phyloP scores from a whole-genome alignment of 1,140 invertebrate genomes.

The Drosophila yakuba region DNA sequence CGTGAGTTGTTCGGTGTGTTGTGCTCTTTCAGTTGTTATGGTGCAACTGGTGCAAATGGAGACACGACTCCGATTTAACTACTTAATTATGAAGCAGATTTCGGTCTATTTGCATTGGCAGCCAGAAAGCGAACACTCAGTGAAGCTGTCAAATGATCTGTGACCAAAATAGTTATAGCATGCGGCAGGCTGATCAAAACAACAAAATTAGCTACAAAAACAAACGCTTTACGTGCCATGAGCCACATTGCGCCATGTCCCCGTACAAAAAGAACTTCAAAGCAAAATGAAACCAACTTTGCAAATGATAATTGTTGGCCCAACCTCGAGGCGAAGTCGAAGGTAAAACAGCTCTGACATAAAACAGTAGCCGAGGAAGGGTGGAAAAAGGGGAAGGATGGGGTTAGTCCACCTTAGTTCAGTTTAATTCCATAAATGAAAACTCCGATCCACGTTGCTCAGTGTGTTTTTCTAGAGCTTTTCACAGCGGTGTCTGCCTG shows the following conservation, averaged over 20 bases:
- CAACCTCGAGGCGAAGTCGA: conserved; percentile 21
- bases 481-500: conserved; percentile 31
- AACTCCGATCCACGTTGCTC: conserved; percentile 17
- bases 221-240: conserved; percentile 38
- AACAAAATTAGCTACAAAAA: conserved; percentile 19
- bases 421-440: conserved; percentile 65
- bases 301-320: conserved; percentile 53
- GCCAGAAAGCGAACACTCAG: conserved; percentile 36
- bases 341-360: conserved; percentile 32
- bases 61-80: conserved; percentile 45
- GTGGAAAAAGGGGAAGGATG: conserved; percentile 3
- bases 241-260: conserved; percentile 60
- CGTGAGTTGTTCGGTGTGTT: conserved; percentile 43
- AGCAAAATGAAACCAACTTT: conserved; percentile 44
- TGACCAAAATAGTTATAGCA: conserved; percentile 43
- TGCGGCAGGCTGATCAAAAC: conserved; percentile 32
- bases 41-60: conserved; percentile 16
- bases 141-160: conserved; percentile 66
- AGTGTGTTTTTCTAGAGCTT: conserved; percentile 40
- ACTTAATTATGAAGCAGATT: conserved; percentile 72
- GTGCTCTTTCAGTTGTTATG: conserved; percentile 11
- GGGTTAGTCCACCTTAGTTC: conserved; percentile 18
- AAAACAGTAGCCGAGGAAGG: conserved; percentile 18
- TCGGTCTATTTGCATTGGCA: conserved; percentile 64
- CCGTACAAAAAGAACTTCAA: conserved; percentile 40